Conservation (phyloP, 2,888 invertebrate species). For the Xestia sexstrigata region DNA sequence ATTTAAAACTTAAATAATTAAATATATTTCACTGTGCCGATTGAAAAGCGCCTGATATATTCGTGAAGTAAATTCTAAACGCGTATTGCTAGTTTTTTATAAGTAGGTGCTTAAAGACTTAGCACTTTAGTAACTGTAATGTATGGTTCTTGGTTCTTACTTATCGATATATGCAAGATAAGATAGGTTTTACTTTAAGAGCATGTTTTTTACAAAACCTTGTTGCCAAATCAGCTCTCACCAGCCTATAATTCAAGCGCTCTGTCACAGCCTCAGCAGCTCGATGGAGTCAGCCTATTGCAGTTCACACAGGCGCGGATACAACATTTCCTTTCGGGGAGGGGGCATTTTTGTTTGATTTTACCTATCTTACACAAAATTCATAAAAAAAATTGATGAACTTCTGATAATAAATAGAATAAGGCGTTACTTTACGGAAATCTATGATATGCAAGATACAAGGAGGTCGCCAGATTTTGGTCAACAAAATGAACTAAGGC, state of each 20-base stretch:
- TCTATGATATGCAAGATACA: no score
- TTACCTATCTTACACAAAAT: no score
- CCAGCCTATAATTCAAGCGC: neutral
- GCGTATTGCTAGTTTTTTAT: constrained; percentile 24
- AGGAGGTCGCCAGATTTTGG: no score
- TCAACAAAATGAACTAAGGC: no score
- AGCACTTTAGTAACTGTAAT: neutral
- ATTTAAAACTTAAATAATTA: constrained; percentile 11
- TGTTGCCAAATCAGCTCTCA: neutral
- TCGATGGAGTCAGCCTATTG: neutral
- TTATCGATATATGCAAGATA: neutral
- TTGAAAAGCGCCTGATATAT: constrained; percentile 35
- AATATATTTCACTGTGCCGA: no score
- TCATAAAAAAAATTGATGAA: no score
- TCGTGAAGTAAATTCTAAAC: neutral
- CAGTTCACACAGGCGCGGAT: no score
- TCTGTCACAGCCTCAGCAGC: neutral
- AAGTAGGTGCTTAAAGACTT: neutral
- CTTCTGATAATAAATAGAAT: no score
- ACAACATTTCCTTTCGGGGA: no score
- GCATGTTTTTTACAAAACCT: neutral
- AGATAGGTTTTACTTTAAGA: neutral
- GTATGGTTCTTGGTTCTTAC: no score
- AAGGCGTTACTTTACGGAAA: no score
- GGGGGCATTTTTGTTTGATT: no score